Evolutionary conservation across 2,888 invertebrate genomes (phyloP).

Genomic region (Scaeva pyrastri): DNA sequence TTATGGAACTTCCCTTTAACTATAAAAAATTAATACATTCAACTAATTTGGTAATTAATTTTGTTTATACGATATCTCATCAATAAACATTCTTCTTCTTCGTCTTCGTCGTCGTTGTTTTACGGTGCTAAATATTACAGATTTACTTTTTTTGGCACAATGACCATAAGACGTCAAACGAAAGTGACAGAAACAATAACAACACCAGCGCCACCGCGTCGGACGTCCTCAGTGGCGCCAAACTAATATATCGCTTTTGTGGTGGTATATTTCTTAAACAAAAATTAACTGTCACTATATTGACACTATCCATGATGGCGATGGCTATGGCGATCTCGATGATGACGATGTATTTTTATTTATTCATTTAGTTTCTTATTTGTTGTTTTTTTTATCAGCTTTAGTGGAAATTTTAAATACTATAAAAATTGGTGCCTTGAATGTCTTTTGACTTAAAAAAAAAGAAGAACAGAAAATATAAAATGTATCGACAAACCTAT

Average conservation of each 20-base stretch:
- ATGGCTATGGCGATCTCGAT: not conserved
- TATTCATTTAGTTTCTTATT: constrained; percentile 1
- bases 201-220: not conserved
- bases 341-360: not conserved
- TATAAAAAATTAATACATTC: constrained; percentile 17
- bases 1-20: constrained; percentile 26
- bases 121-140: not conserved
- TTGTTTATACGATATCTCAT: constrained; percentile 20
- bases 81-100: constrained; percentile 26
- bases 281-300: not conserved
- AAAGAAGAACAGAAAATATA: too few relatives aligned
- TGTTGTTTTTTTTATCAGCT: not conserved
- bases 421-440: constrained; percentile 1
- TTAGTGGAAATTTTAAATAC: constrained; percentile 28
- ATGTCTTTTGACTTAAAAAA: not conserved
- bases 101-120: not conserved
- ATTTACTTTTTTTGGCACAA: constrained; percentile 15
- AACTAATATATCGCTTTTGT: not conserved
- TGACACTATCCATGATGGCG: not conserved
- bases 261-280: constrained; percentile 8
- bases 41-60: constrained; percentile 17
- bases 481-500: constrained; percentile 1
- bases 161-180: not conserved
- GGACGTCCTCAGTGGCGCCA: constrained; percentile 36
- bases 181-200: not conserved